These are phyloP conservation scores for Trogon surrucura DNA, from an alignment of 2,113 vertebrate genomes.

Conservation along the genomic window DNA sequence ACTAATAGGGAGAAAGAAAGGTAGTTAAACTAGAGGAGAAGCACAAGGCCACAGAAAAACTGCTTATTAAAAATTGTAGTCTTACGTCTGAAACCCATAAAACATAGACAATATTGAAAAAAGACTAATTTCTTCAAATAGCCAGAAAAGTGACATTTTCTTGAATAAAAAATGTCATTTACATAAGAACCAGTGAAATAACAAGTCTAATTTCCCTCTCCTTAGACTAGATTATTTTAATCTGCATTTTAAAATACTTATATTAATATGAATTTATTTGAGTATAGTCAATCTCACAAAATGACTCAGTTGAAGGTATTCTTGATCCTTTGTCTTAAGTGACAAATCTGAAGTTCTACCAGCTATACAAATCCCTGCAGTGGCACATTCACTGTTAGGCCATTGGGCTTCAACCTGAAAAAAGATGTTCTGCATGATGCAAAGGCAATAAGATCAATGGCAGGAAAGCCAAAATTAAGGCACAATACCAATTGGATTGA, in stretches of 20 bases:
- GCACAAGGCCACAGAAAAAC: not conserved
- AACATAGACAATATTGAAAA: not conserved
- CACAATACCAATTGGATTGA: not conserved
- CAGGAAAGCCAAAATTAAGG: constrained; percentile 14
- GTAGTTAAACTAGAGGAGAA: not conserved
- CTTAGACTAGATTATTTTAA: not conserved
- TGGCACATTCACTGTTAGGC: not conserved
- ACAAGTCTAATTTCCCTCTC: not conserved
- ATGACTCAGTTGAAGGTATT: not conserved
- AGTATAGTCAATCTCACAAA: not conserved
- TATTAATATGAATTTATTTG: not conserved
- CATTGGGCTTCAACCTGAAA: not conserved
- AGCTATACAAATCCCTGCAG: not conserved
- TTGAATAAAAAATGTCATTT: not conserved
- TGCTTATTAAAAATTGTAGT: not conserved
- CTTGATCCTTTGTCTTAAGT: not conserved
- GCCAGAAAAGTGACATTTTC: not conserved
- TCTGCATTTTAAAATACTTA: not conserved
- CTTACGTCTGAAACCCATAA: not conserved
- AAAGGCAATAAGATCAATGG: not conserved
- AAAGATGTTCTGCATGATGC: not conserved
- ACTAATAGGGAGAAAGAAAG: not conserved
- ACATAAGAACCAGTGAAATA: not conserved
- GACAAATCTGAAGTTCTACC: not conserved
- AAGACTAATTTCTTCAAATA: not conserved